Evolutionary conservation across 2,797 vertebrate genomes (phyloP).

Genomic region (Australoheros facetus): DNA sequence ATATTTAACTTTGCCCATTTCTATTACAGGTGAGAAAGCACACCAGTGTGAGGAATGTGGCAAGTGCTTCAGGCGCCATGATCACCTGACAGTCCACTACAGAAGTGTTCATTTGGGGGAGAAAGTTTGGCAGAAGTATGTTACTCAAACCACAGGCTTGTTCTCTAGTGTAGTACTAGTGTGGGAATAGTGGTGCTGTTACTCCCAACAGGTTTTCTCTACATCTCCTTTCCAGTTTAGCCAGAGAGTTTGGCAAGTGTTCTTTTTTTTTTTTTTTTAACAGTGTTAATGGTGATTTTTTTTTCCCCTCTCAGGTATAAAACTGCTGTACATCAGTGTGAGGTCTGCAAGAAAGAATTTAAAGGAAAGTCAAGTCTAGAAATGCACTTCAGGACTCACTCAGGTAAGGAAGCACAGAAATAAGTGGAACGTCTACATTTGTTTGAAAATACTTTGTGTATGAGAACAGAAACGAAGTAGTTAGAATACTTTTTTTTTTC

Average conservation of each 20-base stretch:
- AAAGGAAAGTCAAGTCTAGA: conserved; percentile 98
- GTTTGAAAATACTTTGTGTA: background rate
- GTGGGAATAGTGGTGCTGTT: background rate
- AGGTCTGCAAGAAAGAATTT: conserved; percentile 99
- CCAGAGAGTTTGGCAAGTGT: background rate
- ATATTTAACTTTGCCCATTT: background rate
- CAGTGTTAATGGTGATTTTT: background rate
- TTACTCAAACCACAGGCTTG: background rate
- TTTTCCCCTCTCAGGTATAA: conserved; percentile 89
- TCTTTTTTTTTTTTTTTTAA: background rate
- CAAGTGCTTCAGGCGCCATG: conserved; percentile 95
- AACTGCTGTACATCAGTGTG: conserved; percentile 96
- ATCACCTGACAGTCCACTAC: conserved; percentile 97
- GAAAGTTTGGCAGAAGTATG: conserved; percentile 98
- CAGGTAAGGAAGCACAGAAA: conserved; percentile 82
- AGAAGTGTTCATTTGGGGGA: conserved; percentile 96
- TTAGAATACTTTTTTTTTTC: too few species aligned
- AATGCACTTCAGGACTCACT: conserved; percentile 99
- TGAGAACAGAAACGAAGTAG: background rate
- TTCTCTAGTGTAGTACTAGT: background rate
- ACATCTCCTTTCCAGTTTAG: rapidly evolving
- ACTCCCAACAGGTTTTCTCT: background rate
- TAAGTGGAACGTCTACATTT: background rate
- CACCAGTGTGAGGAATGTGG: conserved; percentile 99
- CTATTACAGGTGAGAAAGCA: conserved; percentile 90